Evolutionary conservation across 2,113 vertebrate genomes (phyloP), one percentile per base, ranked within the genome.

Genomic region (Lamprologus lemairii): DNA sequence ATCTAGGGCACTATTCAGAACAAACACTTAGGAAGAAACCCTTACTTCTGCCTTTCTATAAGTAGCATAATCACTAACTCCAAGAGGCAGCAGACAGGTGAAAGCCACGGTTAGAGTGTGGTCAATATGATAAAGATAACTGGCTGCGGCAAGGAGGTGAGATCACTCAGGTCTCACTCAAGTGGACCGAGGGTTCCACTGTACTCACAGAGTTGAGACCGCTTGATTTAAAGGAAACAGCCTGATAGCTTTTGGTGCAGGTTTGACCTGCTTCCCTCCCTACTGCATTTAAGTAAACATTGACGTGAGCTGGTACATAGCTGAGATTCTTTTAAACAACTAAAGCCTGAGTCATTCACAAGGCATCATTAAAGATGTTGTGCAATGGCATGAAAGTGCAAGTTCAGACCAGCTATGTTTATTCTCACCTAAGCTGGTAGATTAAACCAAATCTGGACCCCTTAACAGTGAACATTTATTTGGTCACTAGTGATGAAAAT

Each of bases 311-410:
- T 51, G 40, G 82, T 5, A 89, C 93, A 91, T 94, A 88, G 87
- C 90, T 84, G 54, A 80, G 80, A 93, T 95, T 94, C 92, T 91
- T 91, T 63, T 63, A 78, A 60, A 26, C 85, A 37, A 80, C 89
- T 19, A 4, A 51, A 51, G 80, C 7, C 83, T 92, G 91, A 94
- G 81, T 95, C 92, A 95, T 68, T 90, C 42, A 45, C 28, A 1
- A 79, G 83, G 89, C 79, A 88, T 92, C 14, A 86, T 5, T 55
- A 82, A 51, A 83, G 54, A 19, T 13, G 79, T 93, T 92, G 87
- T 65, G 90, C 85, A 94, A 93, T 4, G 16, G 9, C 12, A 33
- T 10, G 65, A 80, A 17, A 47, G n/a, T 4, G 45, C 91, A 93
- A 80, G 92, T 88, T 89, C 49, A 88, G 82, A 80, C 91, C 57